These are phyloP conservation scores for Pantherophis alleghaniensis DNA, from an alignment of 2,797 vertebrate species.

Conservation along the genomic window DNA sequence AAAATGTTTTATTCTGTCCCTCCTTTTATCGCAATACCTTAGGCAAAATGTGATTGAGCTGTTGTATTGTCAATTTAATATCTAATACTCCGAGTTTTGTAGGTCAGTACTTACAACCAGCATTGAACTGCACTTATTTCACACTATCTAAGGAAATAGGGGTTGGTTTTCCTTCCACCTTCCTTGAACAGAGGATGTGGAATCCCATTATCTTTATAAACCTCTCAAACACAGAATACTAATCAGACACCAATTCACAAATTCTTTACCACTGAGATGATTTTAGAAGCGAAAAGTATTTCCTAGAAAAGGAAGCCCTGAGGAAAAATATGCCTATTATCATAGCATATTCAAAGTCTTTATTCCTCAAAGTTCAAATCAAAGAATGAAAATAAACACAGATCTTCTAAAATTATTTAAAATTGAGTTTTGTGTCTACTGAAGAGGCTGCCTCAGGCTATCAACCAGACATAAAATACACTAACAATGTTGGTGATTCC, in stretches of 20 bases:
- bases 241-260: slow-evolving; percentile 21
- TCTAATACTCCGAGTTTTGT: slow-evolving; percentile 18
- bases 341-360: background rate
- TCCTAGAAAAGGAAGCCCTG: background rate
- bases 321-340: slow-evolving; percentile 9
- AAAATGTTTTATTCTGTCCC: background rate
- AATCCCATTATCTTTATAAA: slow-evolving; percentile 38
- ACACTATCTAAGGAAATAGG: slow-evolving; percentile 22
- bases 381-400: slow-evolving; percentile 1
- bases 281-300: slow-evolving; percentile 1
- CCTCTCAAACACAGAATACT: slow-evolving; percentile 16
- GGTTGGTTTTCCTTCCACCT: slow-evolving; percentile 24
- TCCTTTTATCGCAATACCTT: background rate
- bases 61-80: background rate
- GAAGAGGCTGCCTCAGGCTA: background rate
- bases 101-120: slow-evolving; percentile 14
- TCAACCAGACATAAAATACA: background rate
- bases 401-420: background rate
- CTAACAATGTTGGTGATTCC: background rate
- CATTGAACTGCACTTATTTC: slow-evolving; percentile 14
- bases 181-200: slow-evolving; percentile 24
- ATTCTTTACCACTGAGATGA: slow-evolving; percentile 8
- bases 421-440: background rate
- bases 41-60: slow-evolving; percentile 4
- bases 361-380: slow-evolving; percentile 15